Evolutionary conservation across 1,140 invertebrate genomes (phyloP), one percentile per base, ranked within the genome.

Genomic region (Euglossa dilemma): DNA sequence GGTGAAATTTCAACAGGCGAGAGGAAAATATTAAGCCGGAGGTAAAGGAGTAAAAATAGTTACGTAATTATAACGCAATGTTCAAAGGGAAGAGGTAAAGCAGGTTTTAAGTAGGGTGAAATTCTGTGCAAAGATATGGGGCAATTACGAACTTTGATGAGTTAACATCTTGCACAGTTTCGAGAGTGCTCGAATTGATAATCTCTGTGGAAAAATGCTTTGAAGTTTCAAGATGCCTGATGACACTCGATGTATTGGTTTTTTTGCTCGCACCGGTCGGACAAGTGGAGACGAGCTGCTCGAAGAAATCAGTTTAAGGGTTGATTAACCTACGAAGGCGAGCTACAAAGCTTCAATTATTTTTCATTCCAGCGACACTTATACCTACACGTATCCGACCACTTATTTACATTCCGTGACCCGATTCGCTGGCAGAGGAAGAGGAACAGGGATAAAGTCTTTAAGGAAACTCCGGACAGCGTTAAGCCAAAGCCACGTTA

Each of bases 171-270:
- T 20, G 18, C 70, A 45, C 2, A 72, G 25, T 72, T 72, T 72
- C 28, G 50, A 72, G 70, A 36, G n/a, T 25, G 43, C 56, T 61
- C 72, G 43, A 47, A 45, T 74, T 74, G 72, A 74, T 74, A 74
- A 61, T 74, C n/a, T 36, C n/a, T 12, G n/a, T 56, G 16, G 3
- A 61, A 59, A 25, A 74, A 74, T 61, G 43, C 72, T 74, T 74
- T 47, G 72, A 74, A 74, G 72, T 74, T 36, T 61, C n/a, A 47
- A 59, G 43, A 61, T 61, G 11, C 43, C 20, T 25, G 56, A 45
- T 74, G 72, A 74, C 57, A 52, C 72, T 74, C 28, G 56, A 74
- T 74, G 47, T 74, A 74, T 74, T 59, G 56, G 56, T 28, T 74
- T 74, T 74, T 25, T 74, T 20, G 56, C 43, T 47, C 43, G 54